These are phyloP conservation scores for Athrips mouffetella DNA, from an alignment of 2,888 invertebrate species.

Conservation along the genomic window DNA sequence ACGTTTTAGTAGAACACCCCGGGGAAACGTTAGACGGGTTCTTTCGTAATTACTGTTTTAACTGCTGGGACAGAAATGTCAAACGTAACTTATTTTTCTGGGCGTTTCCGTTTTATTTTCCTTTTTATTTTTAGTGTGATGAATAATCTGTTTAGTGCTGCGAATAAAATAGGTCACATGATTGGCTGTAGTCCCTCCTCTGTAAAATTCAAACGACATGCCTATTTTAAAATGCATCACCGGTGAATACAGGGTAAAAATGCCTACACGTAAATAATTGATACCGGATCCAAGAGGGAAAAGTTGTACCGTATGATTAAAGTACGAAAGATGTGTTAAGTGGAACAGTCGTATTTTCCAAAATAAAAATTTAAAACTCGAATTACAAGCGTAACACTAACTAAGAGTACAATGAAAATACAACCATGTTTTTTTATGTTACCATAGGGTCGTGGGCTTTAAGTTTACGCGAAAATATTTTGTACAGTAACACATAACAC, in stretches of 20 bases:
- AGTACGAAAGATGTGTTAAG: no score
- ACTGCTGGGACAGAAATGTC: conserved; percentile 71
- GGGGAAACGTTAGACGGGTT: conserved; percentile 73
- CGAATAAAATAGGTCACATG: neutral
- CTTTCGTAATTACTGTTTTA: conserved; percentile 73
- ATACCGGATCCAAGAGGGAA: conserved; percentile 37
- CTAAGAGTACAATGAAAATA: no score
- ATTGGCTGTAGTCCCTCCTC: neutral
- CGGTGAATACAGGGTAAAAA: conserved; percentile 37
- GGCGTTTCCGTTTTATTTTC: conserved; percentile 45
- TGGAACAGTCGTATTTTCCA: no score
- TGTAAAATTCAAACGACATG: conserved; percentile 11
- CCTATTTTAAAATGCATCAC: conserved; percentile 22
- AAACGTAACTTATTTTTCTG: conserved; percentile 64
- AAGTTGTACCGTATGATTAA: conserved; percentile 21
- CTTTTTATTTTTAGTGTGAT: conserved; percentile 17
- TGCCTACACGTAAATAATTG: conserved; percentile 44
- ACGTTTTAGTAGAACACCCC: conserved; percentile 70
- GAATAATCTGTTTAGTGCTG: neutral
- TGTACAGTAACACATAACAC: no score
- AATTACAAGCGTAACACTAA: no score
- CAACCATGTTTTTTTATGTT: no score
- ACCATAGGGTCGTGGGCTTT: no score
- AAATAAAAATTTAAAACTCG: no score
- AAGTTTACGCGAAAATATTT: no score